Base-by-base conservation (phyloP, 2,888 invertebrate genomes). In the Diplazon laetatorius region DNA sequence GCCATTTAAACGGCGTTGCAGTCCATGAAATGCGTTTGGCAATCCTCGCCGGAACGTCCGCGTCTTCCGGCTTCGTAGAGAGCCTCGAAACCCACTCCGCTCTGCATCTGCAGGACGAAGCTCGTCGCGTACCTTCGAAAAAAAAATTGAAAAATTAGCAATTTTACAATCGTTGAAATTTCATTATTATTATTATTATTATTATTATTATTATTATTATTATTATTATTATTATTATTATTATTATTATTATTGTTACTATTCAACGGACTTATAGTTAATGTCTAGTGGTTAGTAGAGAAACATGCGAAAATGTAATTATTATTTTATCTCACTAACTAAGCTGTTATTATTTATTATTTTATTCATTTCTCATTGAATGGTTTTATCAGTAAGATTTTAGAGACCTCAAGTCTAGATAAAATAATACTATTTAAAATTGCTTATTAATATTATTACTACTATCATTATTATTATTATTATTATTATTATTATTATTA, bases 31-130 rank as follows among this genome's bases (percentile, higher is more conserved):
- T 96, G 93, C 88, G 96, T 95, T 89, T 95, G 95, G 89, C 98
- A 98, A 90, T 97, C 96, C 84, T 96, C 95, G 59, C 97, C 97
- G 44, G 95, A 95, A 89, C 97, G 94, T 75, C 97, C 97, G 82
- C 95, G 93, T 88, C 97, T 93, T 20, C 97, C 96, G 4, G 97
- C 97, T 86, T 97, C 97, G 89, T 96, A 96, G 86, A 96, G 93
- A 59, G 94, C 93, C 82, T 97, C 95, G 92, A 97, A 97, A 65
- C 94, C 94, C 71, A 95, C 94, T 68, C 94, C 94, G 80, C 92
- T 92, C 76, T 95, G 94, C 90, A 95, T 94, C 89, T 97, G 96
- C 80, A 97, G 92, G 59, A 97, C 92, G 90, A 96, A 97, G 90
- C 97, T 97, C 81, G 97, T 95, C 60, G 96, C 97, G 90, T 97